Conservation (phyloP, 2,888 invertebrate genomes). For the Agrotis segetum region DNA sequence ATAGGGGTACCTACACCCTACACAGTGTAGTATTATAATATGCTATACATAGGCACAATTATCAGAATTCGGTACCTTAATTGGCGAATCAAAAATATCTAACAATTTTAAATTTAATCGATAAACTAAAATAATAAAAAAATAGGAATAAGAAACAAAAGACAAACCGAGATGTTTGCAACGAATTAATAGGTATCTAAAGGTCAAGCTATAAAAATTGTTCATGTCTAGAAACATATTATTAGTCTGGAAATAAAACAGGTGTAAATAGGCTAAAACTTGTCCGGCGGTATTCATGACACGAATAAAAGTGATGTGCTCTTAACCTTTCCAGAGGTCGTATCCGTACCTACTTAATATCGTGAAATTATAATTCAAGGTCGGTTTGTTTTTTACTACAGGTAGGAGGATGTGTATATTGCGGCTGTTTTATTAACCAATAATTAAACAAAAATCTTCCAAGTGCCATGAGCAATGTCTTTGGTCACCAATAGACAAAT, state of each 20-base stretch:
- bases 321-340: slow-evolving; percentile 88
- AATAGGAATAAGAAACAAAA: slow-evolving; percentile 49
- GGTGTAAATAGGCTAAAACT: slow-evolving; percentile 71
- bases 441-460: slow-evolving; percentile 71
- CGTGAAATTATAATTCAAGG: slow-evolving; percentile 88
- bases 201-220: slow-evolving; percentile 70
- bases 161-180: slow-evolving; percentile 48
- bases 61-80: not conserved
- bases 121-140: slow-evolving; percentile 23
- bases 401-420: slow-evolving; percentile 65
- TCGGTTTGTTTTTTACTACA: slow-evolving; percentile 74
- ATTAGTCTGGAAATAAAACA: slow-evolving; percentile 67
- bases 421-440: slow-evolving; percentile 70
- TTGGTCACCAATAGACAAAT: slow-evolving; percentile 25
- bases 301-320: slow-evolving; percentile 87
- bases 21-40: not conserved
- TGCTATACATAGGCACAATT: not conserved
- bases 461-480: slow-evolving; percentile 30
- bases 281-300: slow-evolving; percentile 77
- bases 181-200: slow-evolving; percentile 59
- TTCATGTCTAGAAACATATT: slow-evolving; percentile 57
- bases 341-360: slow-evolving; percentile 78
- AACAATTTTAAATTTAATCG: slow-evolving; percentile 1
- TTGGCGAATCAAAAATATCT: not conserved
- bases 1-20: no score